Conservation (phyloP, 2,888 invertebrate genomes). For the Cactoblastis cactorum region DNA sequence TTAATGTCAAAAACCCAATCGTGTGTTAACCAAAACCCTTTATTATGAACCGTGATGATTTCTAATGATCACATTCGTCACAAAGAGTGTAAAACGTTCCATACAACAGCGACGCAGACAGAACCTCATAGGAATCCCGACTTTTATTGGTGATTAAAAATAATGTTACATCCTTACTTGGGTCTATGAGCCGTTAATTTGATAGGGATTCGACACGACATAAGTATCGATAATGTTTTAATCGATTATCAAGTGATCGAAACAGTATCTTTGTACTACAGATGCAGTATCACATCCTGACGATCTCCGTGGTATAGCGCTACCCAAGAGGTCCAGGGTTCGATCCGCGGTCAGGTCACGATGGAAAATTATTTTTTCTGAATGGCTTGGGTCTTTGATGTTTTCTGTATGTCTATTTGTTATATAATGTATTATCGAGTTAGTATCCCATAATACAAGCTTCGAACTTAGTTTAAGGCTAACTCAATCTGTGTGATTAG, state of each 20-base stretch:
- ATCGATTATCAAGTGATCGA: background rate
- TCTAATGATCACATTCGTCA: slow-evolving; percentile 64
- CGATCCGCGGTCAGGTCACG: too few relatives aligned
- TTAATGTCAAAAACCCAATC: slow-evolving; percentile 29
- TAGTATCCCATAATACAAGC: too few relatives aligned
- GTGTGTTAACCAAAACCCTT: slow-evolving; percentile 42
- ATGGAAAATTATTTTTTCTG: too few relatives aligned
- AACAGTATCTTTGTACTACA: background rate
- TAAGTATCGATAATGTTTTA: background rate
- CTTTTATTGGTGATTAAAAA: slow-evolving; percentile 1
- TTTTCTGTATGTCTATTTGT: too few relatives aligned
- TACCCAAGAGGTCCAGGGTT: too few relatives aligned
- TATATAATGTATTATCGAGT: too few relatives aligned
- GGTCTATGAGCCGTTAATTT: background rate
- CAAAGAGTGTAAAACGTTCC: slow-evolving; percentile 64
- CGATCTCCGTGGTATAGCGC: background rate
- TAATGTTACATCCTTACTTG: background rate
- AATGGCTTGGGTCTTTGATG: too few relatives aligned
- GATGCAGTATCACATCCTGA: too few relatives aligned
- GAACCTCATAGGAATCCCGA: slow-evolving; percentile 20
- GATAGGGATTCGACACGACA: background rate
- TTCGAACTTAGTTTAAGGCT: too few relatives aligned
- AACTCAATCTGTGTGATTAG: too few relatives aligned
- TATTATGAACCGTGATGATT: slow-evolving; percentile 59
- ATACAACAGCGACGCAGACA: slow-evolving; percentile 47